Conservation (phyloP, 1,140 invertebrate species). For the Leptopilina boulardi region DNA sequence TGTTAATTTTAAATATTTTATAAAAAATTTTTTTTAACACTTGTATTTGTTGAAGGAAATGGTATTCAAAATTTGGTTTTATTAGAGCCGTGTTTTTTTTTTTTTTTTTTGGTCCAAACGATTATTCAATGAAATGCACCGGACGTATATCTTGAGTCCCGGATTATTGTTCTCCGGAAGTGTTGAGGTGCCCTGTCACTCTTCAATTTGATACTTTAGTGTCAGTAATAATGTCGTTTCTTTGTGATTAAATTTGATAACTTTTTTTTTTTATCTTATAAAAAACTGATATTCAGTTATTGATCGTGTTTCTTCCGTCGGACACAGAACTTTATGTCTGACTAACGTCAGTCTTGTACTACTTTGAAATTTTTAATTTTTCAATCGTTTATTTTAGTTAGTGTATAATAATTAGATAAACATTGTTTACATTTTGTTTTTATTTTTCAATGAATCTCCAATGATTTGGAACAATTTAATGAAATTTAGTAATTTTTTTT, state of each 20-base stretch:
- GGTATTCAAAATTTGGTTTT: neutral
- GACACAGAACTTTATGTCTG: conserved; percentile 53
- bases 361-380: conserved; percentile 48
- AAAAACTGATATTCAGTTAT: neutral
- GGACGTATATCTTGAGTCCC: conserved; percentile 2
- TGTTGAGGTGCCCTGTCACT: neutral
- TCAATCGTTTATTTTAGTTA: neutral
- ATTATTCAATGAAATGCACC: neutral
- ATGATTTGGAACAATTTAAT: too few relatives aligned
- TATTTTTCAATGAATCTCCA: too few relatives aligned
- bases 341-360: conserved; percentile 51
- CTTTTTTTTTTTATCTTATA: neutral
- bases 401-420: neutral
- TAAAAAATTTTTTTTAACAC: too few relatives aligned
- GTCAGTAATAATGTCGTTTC: neutral
- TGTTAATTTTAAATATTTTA: too few relatives aligned
- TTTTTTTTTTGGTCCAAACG: neutral
- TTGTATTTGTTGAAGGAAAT: neutral
- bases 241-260: neutral
- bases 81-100: neutral
- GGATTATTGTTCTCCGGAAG: neutral
- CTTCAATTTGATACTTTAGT: neutral
- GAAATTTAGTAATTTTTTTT: too few relatives aligned
- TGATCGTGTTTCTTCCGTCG: conserved; percentile 50
- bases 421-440: too few relatives aligned